These are phyloP conservation scores for Oligia strigilis DNA, from an alignment of 2,888 invertebrate genomes.

Conservation along the genomic window DNA sequence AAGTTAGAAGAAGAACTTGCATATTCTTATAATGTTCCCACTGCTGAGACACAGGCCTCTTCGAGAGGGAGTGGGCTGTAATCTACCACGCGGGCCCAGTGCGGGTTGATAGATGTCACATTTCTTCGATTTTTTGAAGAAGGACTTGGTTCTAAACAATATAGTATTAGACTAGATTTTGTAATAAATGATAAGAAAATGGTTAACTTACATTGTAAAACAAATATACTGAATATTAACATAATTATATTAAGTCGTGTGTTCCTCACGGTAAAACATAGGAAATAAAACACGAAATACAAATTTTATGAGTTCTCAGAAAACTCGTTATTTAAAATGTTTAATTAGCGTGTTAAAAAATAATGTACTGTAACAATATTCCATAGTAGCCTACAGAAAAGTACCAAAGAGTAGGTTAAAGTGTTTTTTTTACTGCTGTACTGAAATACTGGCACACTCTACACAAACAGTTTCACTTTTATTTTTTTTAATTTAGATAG, in stretches of 20 bases:
- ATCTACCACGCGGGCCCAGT: background rate
- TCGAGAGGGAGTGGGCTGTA: background rate
- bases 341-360: slow-evolving; percentile 15
- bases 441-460: background rate
- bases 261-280: background rate
- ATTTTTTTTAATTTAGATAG: no score
- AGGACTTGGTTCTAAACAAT: background rate
- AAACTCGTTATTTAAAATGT: slow-evolving; percentile 10
- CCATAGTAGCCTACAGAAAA: background rate
- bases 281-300: background rate
- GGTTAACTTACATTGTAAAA: slow-evolving; percentile 45
- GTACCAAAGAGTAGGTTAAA: background rate
- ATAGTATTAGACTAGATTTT: background rate
- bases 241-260: slow-evolving; percentile 19
- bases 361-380: background rate
- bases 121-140: background rate
- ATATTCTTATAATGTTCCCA: no score
- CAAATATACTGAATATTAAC: slow-evolving; percentile 28
- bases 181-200: background rate
- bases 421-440: background rate
- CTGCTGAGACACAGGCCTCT: background rate
- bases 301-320: background rate
- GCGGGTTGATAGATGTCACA: background rate
- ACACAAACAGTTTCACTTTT: background rate
- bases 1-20: background rate